Base-by-base conservation (phyloP, 2,888 invertebrate species). In the Acheta domesticus region DNA sequence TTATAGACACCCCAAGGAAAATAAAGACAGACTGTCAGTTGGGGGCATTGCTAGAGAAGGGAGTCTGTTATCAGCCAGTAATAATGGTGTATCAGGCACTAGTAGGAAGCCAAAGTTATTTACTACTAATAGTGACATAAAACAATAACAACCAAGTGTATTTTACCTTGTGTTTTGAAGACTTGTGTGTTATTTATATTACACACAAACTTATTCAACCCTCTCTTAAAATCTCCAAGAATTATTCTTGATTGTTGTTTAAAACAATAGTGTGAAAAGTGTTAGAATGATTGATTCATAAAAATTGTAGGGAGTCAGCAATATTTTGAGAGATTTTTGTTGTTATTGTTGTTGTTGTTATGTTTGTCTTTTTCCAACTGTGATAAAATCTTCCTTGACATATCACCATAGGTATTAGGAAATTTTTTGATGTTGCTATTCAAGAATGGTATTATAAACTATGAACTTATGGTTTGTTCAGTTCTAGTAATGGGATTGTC, bases 1-100 rank as follows among this genome's bases (percentile, higher is more conserved):
- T 0, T 96, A 96, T 85, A 88, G 95, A 79, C 95, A 95, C 87
- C 94, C 94, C 12, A 91, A 87, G 81, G 89, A 85, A 85, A 89
- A 84, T 84, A 88, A 83, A 84, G 87, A 83, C 84, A 88, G 86
- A 86, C 89, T 87, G 85, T 86, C 83, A 84, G 86, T 79, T 84
- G 86, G 78, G 86, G 85, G 79, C n/a, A 76, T 49, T 49, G n/a
- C 76, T 48, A 76, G 48, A 76, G 76, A 76, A 49, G 49, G 19
- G n/a, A 23, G 76, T 14, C n/a, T 76, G 11, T 16, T n/a, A n/a
- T 62, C 62, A 12, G 36, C 36, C 36, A 62, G 62, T n/a, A n/a
- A 19, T 62, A 62, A 62, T 62, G 62, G n/a, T 19, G n/a, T n/a
- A 62, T 62, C 62, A 19, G 62, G 62, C n/a, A n/a, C n/a, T 62